Evolutionary conservation across 30 jellyfish, hydroid and myxozoan genomes (phyloP).

Genomic region (Rhopilema esculentum): DNA sequence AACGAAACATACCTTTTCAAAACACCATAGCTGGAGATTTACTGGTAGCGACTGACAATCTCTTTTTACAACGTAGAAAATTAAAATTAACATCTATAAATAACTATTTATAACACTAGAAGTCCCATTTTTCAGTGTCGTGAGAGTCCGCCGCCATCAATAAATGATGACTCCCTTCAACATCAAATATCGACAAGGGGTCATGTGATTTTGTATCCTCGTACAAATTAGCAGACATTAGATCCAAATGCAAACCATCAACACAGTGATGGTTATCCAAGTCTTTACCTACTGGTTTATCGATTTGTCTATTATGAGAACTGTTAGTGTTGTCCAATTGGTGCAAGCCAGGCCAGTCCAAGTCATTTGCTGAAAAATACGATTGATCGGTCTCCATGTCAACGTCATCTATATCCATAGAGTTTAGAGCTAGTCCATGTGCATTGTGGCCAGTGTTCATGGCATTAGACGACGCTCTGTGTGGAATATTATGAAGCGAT

Average conservation of each 20-base stretch:
- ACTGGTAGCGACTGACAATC: too few species aligned
- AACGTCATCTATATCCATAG: slow-evolving; percentile 56
- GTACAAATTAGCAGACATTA: slow-evolving; percentile 31
- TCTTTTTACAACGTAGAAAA: too few species aligned
- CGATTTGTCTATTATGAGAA: slow-evolving; percentile 5
- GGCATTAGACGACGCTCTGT: neutral
- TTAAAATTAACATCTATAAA: neutral
- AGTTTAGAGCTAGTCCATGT: slow-evolving; percentile 13
- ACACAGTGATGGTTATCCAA: neutral
- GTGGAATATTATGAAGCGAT: neutral
- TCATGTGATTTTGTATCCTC: slow-evolving; percentile 57
- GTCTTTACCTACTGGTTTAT: neutral
- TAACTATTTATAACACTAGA: slow-evolving; percentile 10
- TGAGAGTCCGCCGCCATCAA: slow-evolving; percentile 56
- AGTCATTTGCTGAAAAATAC: slow-evolving; percentile 35
- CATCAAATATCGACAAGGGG: slow-evolving; percentile 50
- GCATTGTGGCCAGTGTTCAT: neutral
- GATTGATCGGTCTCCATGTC: slow-evolving; percentile 46
- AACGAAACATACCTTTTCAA: neutral
- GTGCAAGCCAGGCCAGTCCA: slow-evolving; percentile 66
- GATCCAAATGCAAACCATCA: slow-evolving; percentile 21
- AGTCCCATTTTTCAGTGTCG: slow-evolving; percentile 69
- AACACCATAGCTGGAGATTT: too few species aligned
- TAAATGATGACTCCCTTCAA: slow-evolving; percentile 44
- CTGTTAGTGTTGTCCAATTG: neutral